Evolutionary conservation across 2,797 vertebrate genomes (phyloP), one percentile per base, ranked within the genome.

Genomic region (Brotula barbata): DNA sequence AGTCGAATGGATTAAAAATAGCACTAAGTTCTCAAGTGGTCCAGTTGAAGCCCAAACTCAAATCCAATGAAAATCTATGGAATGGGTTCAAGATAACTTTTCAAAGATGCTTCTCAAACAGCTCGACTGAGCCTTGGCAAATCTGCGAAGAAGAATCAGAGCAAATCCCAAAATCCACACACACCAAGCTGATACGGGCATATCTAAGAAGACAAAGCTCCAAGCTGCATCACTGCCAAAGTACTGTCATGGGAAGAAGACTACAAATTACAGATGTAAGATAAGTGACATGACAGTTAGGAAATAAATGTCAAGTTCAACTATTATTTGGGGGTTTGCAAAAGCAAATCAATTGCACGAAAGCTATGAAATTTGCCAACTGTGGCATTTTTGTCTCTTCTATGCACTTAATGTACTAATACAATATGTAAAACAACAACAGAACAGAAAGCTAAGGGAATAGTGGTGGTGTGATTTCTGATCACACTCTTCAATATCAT

Each of bases 131-230:
- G 70, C 56, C 62, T 3, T 43, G 69, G 28, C 71, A 73, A 71
- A 77, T 75, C 83, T 78, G 78, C 46, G 17, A 51, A 53, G 64
- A 58, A 67, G 59, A 84, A 77, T 81, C 74, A 49, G 76, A 77
- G 66, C 66, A 82, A 80, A 85, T 80, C 79, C 80, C 40, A 56
- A 77, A 80, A 79, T 81, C 82, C 77, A 63, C 75, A 63, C 25
- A 44, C 41, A 68, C 64, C 0, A 36, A 71, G 72, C 66, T 58
- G 73, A 75, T 64, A 36, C 13, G 34, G 34, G 34, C 34, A 36
- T 12, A 36, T 36, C 34, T 36, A 10, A 36, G 34, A 10, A 58
- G 58, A 77, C 52, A 67, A 41, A 58, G 73, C 55, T 48, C 52
- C 64, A 41, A 58, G 73, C 55, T 48, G 59, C 73, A 52, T 43